Conservation (phyloP, 2,888 invertebrate genomes). For the Unio delphinus region DNA sequence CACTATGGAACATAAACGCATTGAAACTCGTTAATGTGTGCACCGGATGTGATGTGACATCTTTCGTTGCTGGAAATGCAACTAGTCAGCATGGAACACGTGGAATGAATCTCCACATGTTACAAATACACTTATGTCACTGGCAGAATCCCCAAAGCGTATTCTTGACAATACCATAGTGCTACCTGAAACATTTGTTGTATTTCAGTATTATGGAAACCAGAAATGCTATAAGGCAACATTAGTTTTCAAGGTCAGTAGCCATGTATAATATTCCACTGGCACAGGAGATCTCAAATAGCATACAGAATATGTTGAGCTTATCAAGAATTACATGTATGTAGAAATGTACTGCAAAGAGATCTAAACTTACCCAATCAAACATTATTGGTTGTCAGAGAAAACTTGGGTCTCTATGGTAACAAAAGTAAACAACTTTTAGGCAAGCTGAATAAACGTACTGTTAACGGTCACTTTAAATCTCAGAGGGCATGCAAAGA, state of each 20-base stretch:
- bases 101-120: neutral
- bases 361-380: neutral
- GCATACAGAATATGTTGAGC: neutral
- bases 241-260: slow-evolving; percentile 1
- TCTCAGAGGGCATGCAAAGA: too few relatives aligned
- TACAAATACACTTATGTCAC: neutral
- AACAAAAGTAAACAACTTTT: too few relatives aligned
- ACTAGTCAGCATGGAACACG: slow-evolving; percentile 8
- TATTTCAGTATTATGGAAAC: slow-evolving; percentile 4
- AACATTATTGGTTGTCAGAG: neutral
- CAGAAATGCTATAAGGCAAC: neutral
- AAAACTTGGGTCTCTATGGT: too few relatives aligned
- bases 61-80: slow-evolving; percentile 8
- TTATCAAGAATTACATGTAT: neutral
- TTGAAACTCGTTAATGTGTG: slow-evolving; percentile 1
- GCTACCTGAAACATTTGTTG: neutral
- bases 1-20: neutral
- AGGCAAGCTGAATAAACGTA: too few relatives aligned
- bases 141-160: neutral
- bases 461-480: too few relatives aligned
- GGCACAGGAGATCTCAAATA: neutral
- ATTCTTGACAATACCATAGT: neutral
- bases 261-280: slow-evolving; percentile 1
- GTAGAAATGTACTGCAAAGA: neutral
- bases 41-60: slow-evolving; percentile 13